These are phyloP conservation scores for Notechis scutatus DNA, from an alignment of 2,113 vertebrate species.

Conservation along the genomic window DNA sequence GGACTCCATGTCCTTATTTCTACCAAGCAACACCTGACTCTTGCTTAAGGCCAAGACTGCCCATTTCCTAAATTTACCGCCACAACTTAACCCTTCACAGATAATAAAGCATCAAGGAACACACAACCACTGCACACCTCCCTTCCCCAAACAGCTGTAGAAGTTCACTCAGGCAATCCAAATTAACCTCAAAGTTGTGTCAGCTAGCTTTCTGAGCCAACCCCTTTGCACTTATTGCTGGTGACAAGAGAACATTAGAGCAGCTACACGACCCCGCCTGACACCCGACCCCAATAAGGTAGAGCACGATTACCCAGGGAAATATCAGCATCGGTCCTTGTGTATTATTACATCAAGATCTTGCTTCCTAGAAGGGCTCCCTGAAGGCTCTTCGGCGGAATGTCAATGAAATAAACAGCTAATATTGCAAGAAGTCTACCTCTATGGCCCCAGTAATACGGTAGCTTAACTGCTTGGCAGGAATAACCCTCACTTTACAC, in stretches of 20 bases:
- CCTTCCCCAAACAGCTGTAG: slow-evolving; percentile 74
- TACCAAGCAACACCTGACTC: neutral
- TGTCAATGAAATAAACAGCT: slow-evolving; percentile 70
- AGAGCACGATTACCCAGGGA: slow-evolving; percentile 73
- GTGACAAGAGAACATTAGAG: slow-evolving; percentile 76
- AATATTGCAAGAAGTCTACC: slow-evolving; percentile 61
- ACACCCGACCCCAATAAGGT: slow-evolving; percentile 77
- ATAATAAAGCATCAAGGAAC: slow-evolving; percentile 96
- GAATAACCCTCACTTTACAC: neutral
- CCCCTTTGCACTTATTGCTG: slow-evolving; percentile 82
- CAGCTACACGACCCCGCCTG: slow-evolving; percentile 80
- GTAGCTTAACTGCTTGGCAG: slow-evolving; percentile 46
- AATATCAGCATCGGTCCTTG: slow-evolving; percentile 77
- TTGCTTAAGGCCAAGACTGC: neutral
- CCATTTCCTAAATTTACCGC: slow-evolving; percentile 88
- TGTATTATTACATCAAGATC: slow-evolving; percentile 78
- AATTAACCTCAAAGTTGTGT: slow-evolving; percentile 93
- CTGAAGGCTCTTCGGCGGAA: slow-evolving; percentile 66
- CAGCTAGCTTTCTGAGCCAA: slow-evolving; percentile 86
- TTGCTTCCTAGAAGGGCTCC: slow-evolving; percentile 74
- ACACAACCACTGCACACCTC: slow-evolving; percentile 81
- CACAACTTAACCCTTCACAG: slow-evolving; percentile 92
- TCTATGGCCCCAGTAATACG: slow-evolving; percentile 31
- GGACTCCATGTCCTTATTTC: neutral
- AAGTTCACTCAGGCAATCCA: slow-evolving; percentile 89